Evolutionary conservation across 2,888 invertebrate species (phyloP).

Genomic region (Stenotaenia linearis): DNA sequence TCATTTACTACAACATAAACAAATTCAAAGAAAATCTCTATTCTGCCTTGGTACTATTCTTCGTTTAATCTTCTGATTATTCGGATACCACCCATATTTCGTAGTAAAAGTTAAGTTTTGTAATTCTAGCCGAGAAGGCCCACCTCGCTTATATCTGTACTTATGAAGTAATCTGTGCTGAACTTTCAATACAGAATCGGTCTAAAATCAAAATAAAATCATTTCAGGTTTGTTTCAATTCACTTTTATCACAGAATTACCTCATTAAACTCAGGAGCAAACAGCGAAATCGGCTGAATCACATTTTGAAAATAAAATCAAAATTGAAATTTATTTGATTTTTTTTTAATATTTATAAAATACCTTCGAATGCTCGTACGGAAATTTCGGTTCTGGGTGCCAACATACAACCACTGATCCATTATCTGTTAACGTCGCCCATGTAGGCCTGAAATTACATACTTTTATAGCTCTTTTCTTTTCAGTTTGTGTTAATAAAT

Average conservation of each 20-base stretch:
- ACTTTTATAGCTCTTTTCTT: no score
- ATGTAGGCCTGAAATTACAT: not conserved
- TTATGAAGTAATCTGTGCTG: not conserved
- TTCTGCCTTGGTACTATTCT: not conserved
- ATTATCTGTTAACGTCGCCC: not conserved
- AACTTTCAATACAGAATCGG: not conserved
- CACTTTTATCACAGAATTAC: not conserved
- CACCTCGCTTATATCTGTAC: not conserved
- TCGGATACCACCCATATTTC: not conserved
- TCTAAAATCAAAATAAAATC: not conserved
- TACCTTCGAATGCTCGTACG: not conserved
- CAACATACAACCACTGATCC: not conserved
- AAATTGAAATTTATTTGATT: not conserved
- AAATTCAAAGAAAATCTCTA: not conserved
- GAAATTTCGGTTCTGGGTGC: not conserved
- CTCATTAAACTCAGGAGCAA: not conserved
- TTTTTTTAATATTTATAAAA: no score
- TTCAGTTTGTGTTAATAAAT: no score
- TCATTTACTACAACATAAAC: not conserved
- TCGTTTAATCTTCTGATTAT: not conserved
- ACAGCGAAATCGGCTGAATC: not conserved
- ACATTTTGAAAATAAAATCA: not conserved
- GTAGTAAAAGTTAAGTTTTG: not conserved
- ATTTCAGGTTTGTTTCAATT: not conserved
- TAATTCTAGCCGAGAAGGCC: not conserved